Evolutionary conservation across 2,797 vertebrate genomes (phyloP).

Genomic region (Chaenodraco wilsoni): DNA sequence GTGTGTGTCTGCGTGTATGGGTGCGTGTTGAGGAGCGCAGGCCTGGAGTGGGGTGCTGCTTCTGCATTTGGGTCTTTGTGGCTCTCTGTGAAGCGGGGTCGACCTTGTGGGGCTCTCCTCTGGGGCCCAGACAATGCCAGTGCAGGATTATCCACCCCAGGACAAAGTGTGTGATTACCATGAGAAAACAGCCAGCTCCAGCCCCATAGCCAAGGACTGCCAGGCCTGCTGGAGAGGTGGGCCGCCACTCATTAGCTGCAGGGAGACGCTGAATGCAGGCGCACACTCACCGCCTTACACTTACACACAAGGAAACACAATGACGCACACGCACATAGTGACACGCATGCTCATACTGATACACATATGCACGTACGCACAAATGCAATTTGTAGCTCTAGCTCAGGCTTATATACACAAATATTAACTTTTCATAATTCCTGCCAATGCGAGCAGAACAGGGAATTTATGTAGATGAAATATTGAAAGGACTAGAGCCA

Average conservation of each 20-base stretch:
- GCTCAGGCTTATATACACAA: neutral
- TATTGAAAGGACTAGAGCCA: neutral
- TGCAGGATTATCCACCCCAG: slow-evolving; percentile 85
- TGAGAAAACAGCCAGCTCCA: slow-evolving; percentile 85
- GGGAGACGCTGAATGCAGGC: slow-evolving; percentile 77
- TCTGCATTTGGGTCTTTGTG: slow-evolving; percentile 82
- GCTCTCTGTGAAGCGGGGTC: slow-evolving; percentile 79
- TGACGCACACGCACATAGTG: slow-evolving; percentile 61
- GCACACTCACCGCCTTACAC: slow-evolving; percentile 64
- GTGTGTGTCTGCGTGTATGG: slow-evolving; percentile 59
- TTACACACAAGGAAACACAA: slow-evolving; percentile 63
- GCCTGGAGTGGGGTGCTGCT: slow-evolving; percentile 79
- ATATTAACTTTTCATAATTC: slow-evolving; percentile 11
- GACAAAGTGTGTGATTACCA: slow-evolving; percentile 89
- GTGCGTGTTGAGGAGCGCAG: slow-evolving; percentile 75
- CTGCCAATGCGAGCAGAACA: neutral
- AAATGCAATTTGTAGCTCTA: slow-evolving; percentile 37
- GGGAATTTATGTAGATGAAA: neutral
- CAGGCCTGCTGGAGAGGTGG: slow-evolving; percentile 83
- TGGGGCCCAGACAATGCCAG: slow-evolving; percentile 83
- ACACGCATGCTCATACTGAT: slow-evolving; percentile 65
- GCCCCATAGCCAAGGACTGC: slow-evolving; percentile 74
- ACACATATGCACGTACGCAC: slow-evolving; percentile 33
- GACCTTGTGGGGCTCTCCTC: slow-evolving; percentile 85
- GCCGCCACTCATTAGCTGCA: slow-evolving; percentile 84